phyloP scores from a whole-genome alignment of 1,140 invertebrate species.

The Drosophila lowei region DNA sequence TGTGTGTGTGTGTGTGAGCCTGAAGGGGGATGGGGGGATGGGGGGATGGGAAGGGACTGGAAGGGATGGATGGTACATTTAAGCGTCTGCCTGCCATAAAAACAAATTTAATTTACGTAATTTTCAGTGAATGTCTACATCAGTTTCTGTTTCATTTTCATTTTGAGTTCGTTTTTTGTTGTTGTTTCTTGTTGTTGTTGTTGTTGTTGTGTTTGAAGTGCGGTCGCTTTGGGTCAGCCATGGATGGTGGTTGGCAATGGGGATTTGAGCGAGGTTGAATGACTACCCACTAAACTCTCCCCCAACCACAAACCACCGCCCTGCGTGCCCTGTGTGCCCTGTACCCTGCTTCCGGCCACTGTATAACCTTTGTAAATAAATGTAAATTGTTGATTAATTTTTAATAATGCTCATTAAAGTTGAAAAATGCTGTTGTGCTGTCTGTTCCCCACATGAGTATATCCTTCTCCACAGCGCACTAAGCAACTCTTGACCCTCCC shows the following conservation, averaged over 20 bases:
- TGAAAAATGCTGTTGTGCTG: slow-evolving; percentile 49
- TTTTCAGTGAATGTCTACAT: slow-evolving; percentile 81
- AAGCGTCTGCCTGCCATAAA: slow-evolving; percentile 69
- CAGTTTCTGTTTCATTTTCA: slow-evolving; percentile 69
- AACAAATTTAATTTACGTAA: slow-evolving; percentile 82
- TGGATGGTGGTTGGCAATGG: background rate
- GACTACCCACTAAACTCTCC: slow-evolving; percentile 38
- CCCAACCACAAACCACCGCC: background rate
- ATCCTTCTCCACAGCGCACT: slow-evolving; percentile 21
- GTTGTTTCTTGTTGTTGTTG: slow-evolving; percentile 4
- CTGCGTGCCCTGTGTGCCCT: background rate
- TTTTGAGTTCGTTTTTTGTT: slow-evolving; percentile 24
- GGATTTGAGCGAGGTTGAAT: slow-evolving; percentile 15
- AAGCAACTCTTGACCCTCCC: slow-evolving; percentile 36
- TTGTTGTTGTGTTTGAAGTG: slow-evolving; percentile 54
- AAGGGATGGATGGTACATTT: slow-evolving; percentile 43
- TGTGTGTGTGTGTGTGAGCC: slow-evolving; percentile 19
- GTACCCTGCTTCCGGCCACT: background rate
- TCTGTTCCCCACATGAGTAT: background rate
- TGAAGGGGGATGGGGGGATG: background rate
- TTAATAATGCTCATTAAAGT: slow-evolving; percentile 78
- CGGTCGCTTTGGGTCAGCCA: slow-evolving; percentile 40
- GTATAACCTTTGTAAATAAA: slow-evolving; percentile 55
- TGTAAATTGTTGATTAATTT: slow-evolving; percentile 79
- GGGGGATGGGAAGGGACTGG: background rate